Percentiles rank a stretch among this genome's conserved stretches.
Conservation (phyloP, 92 coral and sea anemone species). For the Diadumene lineata region DNA sequence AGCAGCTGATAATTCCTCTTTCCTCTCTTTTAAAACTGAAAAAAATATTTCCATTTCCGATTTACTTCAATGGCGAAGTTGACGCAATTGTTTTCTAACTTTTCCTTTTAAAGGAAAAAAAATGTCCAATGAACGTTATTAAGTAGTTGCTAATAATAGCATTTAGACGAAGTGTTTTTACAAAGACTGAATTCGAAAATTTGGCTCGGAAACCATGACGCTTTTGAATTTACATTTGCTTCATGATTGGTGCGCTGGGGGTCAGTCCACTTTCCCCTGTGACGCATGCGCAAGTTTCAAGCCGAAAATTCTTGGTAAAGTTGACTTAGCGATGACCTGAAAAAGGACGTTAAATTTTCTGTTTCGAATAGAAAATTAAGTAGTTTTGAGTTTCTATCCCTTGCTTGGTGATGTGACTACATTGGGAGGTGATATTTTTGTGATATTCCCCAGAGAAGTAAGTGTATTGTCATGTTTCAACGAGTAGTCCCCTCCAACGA, state of each 20-base stretch:
- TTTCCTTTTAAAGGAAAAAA: background rate
- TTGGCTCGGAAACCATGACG: constrained; percentile 13
- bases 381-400: background rate
- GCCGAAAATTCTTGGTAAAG: constrained; percentile 21
- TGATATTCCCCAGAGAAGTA: constrained; percentile 20
- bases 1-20: too few relatives aligned
- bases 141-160: background rate
- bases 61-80: background rate
- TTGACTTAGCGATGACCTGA: constrained; percentile 11
- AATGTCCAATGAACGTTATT: background rate
- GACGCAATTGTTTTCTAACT: background rate
- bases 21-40: too few relatives aligned
- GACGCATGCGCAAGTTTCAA: constrained; percentile 68
- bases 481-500: constrained; percentile 8
- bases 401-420: constrained; percentile 16
- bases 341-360: background rate
- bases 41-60: background rate
- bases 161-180: background rate
- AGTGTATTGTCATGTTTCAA: constrained; percentile 10
- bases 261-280: constrained; percentile 85
- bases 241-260: constrained; percentile 56
- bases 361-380: constrained; percentile 11
- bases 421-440: constrained; percentile 23
- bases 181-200: background rate
- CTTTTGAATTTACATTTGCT: constrained; percentile 7